Evolutionary conservation across 2,888 invertebrate species (phyloP), one percentile per base, ranked within the genome.

Genomic region (Drosophila mulleri): DNA sequence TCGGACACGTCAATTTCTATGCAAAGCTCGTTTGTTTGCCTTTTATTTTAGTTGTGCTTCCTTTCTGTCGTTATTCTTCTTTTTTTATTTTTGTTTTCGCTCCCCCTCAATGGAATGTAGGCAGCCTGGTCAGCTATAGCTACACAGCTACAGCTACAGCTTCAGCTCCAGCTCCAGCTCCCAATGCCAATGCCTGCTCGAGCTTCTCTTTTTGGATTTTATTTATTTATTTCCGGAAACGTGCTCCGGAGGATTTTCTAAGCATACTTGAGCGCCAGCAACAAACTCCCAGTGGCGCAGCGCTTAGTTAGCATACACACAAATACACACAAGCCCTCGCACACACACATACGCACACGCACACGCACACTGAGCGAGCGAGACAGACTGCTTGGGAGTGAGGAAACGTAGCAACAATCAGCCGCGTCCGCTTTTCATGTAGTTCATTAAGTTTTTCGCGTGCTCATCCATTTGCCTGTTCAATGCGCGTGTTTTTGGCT

Each of bases 191-290:
- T 26, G 23, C 20, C 29, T 35, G 50, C 41, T 62, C 62, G 18
- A 68, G 67, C 70, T 67, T 64, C 76, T 75, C 75, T 78, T 74
- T 73, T 73, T 58, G 69, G 71, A 77, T 80, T 84, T 89, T 89
- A 89, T 90, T 89, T 88, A 90, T 88, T 89, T 88, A 88, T 90
- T 89, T 86, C 81, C 83, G 80, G 83, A 82, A 89, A 89, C 82
- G 82, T 77, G 89, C 89, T 77, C 83, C 75, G 76, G 86, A 84
- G 50, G 84, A 88, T 84, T 86, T 74, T 76, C 67, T 71, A 72
- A 74, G 70, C 71, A 81, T 71, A 69, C 78, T 77, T 75, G 62
- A 70, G 74, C 57, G 74, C 66, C 56, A 39, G 32, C 53, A 59
- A 26, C 56, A 59, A 62, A 42, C 62, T 48, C 58, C 73, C 76